Percentiles rank a stretch among this genome's conserved stretches.
These are phyloP conservation scores for Drosophila suzukii DNA, from an alignment of 1,140 invertebrate genomes.

Conservation along the genomic window DNA sequence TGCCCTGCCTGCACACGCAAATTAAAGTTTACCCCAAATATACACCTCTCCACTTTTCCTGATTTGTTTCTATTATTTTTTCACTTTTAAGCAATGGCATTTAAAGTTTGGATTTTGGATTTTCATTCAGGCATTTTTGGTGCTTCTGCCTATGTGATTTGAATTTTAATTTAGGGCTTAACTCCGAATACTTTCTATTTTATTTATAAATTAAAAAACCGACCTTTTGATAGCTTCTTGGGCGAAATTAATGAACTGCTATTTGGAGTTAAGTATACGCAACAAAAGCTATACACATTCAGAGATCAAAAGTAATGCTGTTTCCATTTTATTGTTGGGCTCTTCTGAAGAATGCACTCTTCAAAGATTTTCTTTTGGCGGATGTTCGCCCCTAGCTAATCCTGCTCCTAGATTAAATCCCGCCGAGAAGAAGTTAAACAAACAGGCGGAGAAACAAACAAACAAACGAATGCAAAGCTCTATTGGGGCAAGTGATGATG, in stretches of 20 bases:
- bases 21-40: constrained; percentile 35
- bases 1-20: constrained; percentile 40
- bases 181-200: constrained; percentile 20
- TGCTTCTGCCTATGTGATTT: constrained; percentile 2
- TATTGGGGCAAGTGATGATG: constrained; percentile 21
- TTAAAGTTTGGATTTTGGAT: constrained; percentile 21
- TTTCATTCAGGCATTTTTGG: neutral
- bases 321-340: constrained; percentile 19
- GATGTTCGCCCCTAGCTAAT: constrained; percentile 22
- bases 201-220: constrained; percentile 12
- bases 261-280: constrained; percentile 10
- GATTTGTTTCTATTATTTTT: neutral
- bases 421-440: constrained; percentile 29
- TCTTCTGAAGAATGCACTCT: constrained; percentile 1
- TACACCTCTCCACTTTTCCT: constrained; percentile 11
- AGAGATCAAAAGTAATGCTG: constrained; percentile 26
- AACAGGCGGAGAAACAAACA: constrained; percentile 34
- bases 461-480: constrained; percentile 24
- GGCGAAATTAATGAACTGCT: no score
- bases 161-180: constrained; percentile 21
- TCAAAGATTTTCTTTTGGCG: constrained; percentile 6
- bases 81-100: constrained; percentile 6
- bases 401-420: constrained; percentile 31
- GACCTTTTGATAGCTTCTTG: constrained; percentile 11
- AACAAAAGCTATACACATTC: constrained; percentile 24